Evolutionary conservation across 2,888 invertebrate species (phyloP), one percentile per base, ranked within the genome.

Genomic region (Noctuana brunneofusca): DNA sequence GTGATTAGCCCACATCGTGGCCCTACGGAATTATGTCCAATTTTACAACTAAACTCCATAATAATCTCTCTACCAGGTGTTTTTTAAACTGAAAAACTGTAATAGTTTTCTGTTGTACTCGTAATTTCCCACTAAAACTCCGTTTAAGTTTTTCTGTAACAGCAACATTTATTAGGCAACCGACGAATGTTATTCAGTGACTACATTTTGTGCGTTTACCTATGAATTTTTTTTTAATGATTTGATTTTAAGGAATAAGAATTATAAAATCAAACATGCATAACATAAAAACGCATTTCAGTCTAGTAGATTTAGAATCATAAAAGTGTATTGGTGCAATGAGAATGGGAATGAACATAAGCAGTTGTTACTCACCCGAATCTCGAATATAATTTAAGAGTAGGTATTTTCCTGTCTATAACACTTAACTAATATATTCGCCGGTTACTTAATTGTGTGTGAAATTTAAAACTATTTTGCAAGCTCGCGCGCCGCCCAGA

Each of bases 391-490:
- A 35, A 38, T 49, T 50, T 18, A n/a, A n/a, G n/a, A n/a, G n/a
- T n/a, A n/a, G n/a, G n/a, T n/a, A 38, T 52, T 41, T 22, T 5
- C 4, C 20, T 38, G 5, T 50, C 20, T 59, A 50, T 52, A 58
- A 16, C 35, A 38, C 6, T 50, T 27, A 9, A 58, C 38, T 49
- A 52, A 41, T 24, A 30, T 48, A n/a, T 30, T 27, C 41, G 20
- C 3, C n/a, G 41, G 30, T 49, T 49, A 58, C 49, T 22, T 49
- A 58, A 58, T 48, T 49, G 49, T 55, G 62, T 62, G 54, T 38
- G 55, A 55, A 55, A 50, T 49, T 38, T 49, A 49, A 60, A 54
- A 24, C 32, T 49, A 58, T 58, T 49, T 20, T 27, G 35, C n/a
- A 48, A 48, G 14, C 14, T 9, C 20, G 41, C 38, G 59, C 38